Conservation (phyloP, 2,888 invertebrate genomes). For the Caenorhabditis sp. region DNA sequence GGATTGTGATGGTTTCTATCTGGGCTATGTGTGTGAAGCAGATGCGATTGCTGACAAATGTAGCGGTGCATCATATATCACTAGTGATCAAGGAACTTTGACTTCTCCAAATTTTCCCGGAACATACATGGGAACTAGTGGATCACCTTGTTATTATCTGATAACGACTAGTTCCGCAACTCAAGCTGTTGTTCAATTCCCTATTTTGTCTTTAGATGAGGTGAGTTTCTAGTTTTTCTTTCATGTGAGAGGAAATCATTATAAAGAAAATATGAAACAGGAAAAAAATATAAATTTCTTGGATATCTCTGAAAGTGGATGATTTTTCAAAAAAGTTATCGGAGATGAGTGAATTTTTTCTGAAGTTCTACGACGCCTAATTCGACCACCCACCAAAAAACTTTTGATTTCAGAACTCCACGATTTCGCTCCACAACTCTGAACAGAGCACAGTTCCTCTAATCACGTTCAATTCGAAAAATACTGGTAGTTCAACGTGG, state of each 20-base stretch:
- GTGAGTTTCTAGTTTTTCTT: no score
- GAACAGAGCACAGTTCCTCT: background rate
- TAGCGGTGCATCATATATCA: background rate
- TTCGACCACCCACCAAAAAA: no score
- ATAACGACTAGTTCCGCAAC: background rate
- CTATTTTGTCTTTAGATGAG: background rate
- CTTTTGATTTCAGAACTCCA: background rate
- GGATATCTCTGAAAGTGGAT: no score
- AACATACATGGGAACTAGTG: background rate
- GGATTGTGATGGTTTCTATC: conserved; percentile 17
- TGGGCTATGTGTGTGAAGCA: conserved; percentile 27
- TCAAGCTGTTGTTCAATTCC: background rate
- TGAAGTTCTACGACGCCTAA: no score
- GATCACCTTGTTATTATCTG: background rate
- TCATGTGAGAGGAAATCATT: no score
- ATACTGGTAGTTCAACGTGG: no score
- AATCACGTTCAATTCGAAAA: background rate
- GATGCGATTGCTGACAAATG: background rate
- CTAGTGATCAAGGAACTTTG: background rate
- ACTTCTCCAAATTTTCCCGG: background rate
- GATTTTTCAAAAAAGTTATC: no score
- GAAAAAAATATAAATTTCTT: no score
- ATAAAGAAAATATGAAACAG: no score
- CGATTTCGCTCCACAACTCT: background rate
- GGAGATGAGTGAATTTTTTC: no score